Conservation (phyloP, 2,113 vertebrate genomes). For the Oophaga pumilio region DNA sequence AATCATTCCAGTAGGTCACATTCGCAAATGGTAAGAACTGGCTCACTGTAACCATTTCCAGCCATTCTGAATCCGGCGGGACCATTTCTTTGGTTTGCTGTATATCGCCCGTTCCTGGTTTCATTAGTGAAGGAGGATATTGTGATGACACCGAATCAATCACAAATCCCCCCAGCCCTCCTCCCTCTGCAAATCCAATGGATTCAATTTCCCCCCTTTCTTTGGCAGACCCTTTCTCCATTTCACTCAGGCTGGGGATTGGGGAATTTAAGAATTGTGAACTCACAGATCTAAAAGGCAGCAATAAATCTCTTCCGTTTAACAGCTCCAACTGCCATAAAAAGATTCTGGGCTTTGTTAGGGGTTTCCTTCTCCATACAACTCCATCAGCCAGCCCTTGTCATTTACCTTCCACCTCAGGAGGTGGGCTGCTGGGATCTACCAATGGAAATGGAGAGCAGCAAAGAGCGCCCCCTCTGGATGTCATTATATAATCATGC, state of each 20-base stretch:
- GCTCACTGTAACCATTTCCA: too few relatives aligned
- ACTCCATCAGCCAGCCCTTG: not conserved
- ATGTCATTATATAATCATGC: not conserved
- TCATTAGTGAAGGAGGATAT: not conserved
- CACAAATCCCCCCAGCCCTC: not conserved
- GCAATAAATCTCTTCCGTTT: conserved; percentile 62
- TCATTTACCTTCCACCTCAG: not conserved
- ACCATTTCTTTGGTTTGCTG: too few relatives aligned
- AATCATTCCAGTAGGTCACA: not conserved
- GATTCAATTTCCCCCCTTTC: not conserved
- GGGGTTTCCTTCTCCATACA: not conserved
- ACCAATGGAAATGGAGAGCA: not conserved
- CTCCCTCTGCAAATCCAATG: not conserved
- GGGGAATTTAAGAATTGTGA: conserved; percentile 62
- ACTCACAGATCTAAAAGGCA: conserved; percentile 60
- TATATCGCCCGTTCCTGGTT: too few relatives aligned
- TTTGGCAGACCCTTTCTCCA: conserved; percentile 51
- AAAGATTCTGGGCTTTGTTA: conserved; percentile 22
- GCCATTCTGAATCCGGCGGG: too few relatives aligned
- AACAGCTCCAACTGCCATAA: not conserved
- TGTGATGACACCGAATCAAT: not conserved
- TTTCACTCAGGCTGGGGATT: not conserved
- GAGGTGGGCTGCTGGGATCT: not conserved
- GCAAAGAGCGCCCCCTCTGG: not conserved
- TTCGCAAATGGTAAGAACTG: not conserved